Conservation (phyloP, 2,797 vertebrate genomes). For the Dryobates pubescens region DNA sequence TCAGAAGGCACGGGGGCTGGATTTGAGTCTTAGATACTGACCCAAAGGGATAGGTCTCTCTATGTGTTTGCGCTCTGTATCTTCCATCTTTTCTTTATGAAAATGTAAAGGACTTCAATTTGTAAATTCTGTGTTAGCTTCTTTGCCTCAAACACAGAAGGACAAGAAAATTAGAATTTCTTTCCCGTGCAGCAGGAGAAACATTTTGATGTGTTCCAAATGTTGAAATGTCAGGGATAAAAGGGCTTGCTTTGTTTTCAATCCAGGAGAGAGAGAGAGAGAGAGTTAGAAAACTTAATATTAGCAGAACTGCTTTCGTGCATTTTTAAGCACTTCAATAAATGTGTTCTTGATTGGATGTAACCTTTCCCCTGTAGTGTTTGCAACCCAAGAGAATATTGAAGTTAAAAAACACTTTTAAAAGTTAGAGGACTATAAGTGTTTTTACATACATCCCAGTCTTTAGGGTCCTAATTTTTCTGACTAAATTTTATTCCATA, state of each 20-base stretch:
- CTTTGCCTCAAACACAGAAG: neutral
- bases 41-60: neutral
- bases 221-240: slow-evolving; percentile 55
- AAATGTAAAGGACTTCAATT: neutral
- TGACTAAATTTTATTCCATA: slow-evolving; percentile 54
- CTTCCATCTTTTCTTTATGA: neutral
- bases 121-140: neutral
- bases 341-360: slow-evolving; percentile 58
- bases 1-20: neutral
- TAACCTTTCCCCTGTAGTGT: slow-evolving; percentile 58
- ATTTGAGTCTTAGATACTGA: neutral
- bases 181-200: neutral
- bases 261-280: slow-evolving; percentile 34
- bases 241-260: slow-evolving; percentile 52
- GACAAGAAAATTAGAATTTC: slow-evolving; percentile 25
- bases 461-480: slow-evolving; percentile 60
- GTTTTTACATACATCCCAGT: slow-evolving; percentile 43
- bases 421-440: slow-evolving; percentile 49
- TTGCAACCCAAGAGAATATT: slow-evolving; percentile 52
- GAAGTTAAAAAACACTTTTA: slow-evolving; percentile 47
- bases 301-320: slow-evolving; percentile 41
- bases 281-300: slow-evolving; percentile 55
- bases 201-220: slow-evolving; percentile 45
- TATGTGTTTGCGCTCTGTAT: neutral
- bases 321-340: slow-evolving; percentile 54